Evolutionary conservation across 2,797 vertebrate species (phyloP), one percentile per base, ranked within the genome.

Genomic region (Melanotaenia maccullochi): DNA sequence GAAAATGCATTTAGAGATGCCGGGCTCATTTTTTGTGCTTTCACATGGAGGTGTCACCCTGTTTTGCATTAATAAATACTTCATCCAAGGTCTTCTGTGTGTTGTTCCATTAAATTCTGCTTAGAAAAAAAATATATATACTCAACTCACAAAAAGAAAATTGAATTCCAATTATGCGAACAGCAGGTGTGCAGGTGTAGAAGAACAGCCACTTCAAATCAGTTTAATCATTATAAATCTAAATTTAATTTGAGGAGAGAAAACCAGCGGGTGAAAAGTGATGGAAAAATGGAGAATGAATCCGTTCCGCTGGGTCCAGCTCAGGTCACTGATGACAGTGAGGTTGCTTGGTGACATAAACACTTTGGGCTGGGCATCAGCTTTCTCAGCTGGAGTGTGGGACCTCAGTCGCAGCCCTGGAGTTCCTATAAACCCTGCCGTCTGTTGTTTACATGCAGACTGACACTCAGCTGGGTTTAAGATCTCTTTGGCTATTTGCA

Each of bases 361-460:
- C 59, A 83, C 59, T 60, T 80, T 75, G 77, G 85, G 84, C 78
- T 66, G 47, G 42, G 73, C 60, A 86, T 81, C 85, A 83, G 84
- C 61, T 84, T 75, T 83, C 86, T 86, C 85, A 63, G 85, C 81
- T 80, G 84, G 89, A 86, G 82, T 81, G 83, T 72, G 68, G 77
- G 71, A 77, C 66, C 71, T 81, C 62, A 56, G 75, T 82, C 64
- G 87, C 84, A 83, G 77, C 78, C 76, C 61, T 55, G 79, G 82
- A 84, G 75, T 87, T 83, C 86, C 88, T 88, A 91, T 84, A 87
- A 92, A 90, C 88, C 83, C 71, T 65, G 75, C 89, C 92, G 86
- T 92, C 92, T 95, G 92, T 89, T 93, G 91, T 93, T 93, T 93
- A 90, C 90, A 73, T 78, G 73, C 24, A 33, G 66, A 65, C 64